phyloP scores from a whole-genome alignment of 2,888 invertebrate genomes.

The Peribatodes rhomboidaria region DNA sequence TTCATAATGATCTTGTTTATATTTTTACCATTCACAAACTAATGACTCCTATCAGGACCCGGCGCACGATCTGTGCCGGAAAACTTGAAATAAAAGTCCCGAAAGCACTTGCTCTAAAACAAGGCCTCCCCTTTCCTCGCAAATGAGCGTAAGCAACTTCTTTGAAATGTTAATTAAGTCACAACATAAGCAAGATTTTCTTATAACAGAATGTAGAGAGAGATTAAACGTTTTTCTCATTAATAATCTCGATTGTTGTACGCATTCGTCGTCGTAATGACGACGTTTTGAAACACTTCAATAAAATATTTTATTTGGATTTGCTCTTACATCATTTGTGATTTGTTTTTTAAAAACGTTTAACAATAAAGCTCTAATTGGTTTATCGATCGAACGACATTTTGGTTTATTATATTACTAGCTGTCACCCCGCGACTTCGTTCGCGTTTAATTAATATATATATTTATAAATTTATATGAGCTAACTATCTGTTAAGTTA shows the following conservation, averaged over 20 bases:
- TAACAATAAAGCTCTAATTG: not conserved
- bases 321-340: not conserved
- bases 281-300: slow-evolving; percentile 12
- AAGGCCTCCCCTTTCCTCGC: slow-evolving; percentile 27
- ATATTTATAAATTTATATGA: too few species aligned
- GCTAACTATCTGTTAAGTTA: too few species aligned
- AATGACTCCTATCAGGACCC: slow-evolving; percentile 29
- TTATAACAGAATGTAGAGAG: slow-evolving; percentile 33
- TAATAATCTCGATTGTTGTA: slow-evolving; percentile 29
- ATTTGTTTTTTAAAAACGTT: not conserved
- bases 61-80: slow-evolving; percentile 32
- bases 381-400: not conserved
- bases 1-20: slow-evolving; percentile 18
- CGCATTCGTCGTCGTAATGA: slow-evolving; percentile 2
- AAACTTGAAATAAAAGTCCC: slow-evolving; percentile 38
- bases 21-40: slow-evolving; percentile 24
- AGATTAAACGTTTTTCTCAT: slow-evolving; percentile 38
- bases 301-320: slow-evolving; percentile 5
- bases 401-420: too few species aligned
- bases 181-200: slow-evolving; percentile 38
- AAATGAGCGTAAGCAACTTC: slow-evolving; percentile 38
- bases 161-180: slow-evolving; percentile 45
- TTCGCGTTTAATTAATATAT: too few species aligned
- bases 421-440: too few species aligned
- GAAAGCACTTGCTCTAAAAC: slow-evolving; percentile 30